Evolutionary conservation across 2,113 vertebrate genomes (phyloP), one percentile per base, ranked within the genome.

Genomic region (Cairina moschata): DNA sequence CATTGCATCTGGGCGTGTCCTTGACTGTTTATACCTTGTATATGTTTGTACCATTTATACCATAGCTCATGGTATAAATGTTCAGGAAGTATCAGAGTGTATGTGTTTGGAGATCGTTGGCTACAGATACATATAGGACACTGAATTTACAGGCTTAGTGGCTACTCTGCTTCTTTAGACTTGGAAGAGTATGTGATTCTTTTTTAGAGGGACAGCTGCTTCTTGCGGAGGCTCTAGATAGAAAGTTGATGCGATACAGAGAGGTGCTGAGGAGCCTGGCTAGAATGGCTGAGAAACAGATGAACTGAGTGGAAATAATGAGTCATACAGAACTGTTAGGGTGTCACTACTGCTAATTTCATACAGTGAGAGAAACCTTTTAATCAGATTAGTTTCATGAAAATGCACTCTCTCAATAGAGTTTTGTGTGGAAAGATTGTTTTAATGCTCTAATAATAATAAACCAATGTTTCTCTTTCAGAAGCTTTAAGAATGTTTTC

Each of bases 381-480:
- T 93, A 94, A 92, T 94, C 80, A 0, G 86, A 90, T 96, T 62
- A 73, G 73, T 65, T 54, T 58, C 22, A 31, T 94, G 86, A 69
- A 93, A 91, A 58, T 31, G 25, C 46, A 55, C 40, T 72, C 72
- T 68, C 46, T 84, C 76, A 88, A 26, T 91, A 72, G 76, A 78
- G 23, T 73, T 88, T 90, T 96, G 60, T 96, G 46, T 83, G 71
- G 65, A 77, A 77, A 60, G 59, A 17, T 66, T 69, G 9, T 65
- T 92, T 71, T 63, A 55, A 34, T 4, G 3, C 25, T 90, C 25
- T 67, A 46, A 38, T 55, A n/a, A 28, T 68, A 71, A 69, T 46
- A 81, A 91, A 71, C 23, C 4, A 82, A n/a, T 48, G 29, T 54
- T 92, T 2, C 66, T 54, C 25, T 65, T 92, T 82, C 44, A 91